A percentile compares a stretch with the other conserved stretches of the same genome.
Conservation (phyloP, 2,888 invertebrate species). For the Thecophora atra region DNA sequence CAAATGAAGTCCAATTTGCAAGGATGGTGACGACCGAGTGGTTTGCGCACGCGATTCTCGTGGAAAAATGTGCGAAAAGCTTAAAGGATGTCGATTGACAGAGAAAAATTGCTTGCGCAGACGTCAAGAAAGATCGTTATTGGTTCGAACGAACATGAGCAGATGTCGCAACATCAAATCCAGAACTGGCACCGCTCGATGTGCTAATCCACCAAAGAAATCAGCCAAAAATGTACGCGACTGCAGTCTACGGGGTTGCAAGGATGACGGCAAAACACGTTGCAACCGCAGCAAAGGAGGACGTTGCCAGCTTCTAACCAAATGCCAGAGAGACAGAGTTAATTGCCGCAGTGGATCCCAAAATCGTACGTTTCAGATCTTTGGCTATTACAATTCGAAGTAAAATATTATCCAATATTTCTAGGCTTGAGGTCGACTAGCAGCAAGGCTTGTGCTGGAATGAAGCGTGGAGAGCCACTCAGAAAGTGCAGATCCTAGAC, state of each 20-base stretch:
- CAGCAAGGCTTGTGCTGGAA: slow-evolving; percentile 37
- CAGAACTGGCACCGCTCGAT: slow-evolving; percentile 35
- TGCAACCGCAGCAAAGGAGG: slow-evolving; percentile 49
- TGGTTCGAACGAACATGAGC: background rate
- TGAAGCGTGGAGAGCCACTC: slow-evolving; percentile 39
- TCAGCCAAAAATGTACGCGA: slow-evolving; percentile 11
- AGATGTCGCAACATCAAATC: slow-evolving; percentile 37
- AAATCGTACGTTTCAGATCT: slow-evolving; percentile 12
- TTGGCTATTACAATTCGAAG: background rate
- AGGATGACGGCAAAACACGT: slow-evolving; percentile 34
- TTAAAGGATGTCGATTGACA: slow-evolving; percentile 48
- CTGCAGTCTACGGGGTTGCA: slow-evolving; percentile 38
- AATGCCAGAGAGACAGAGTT: slow-evolving; percentile 48
- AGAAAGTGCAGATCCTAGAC: slow-evolving; percentile 41
- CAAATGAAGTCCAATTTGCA: slow-evolving; percentile 36
- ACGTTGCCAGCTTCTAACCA: slow-evolving; percentile 47
- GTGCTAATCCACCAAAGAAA: slow-evolving; percentile 23
- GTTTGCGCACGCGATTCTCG: slow-evolving; percentile 47
- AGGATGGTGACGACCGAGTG: slow-evolving; percentile 22
- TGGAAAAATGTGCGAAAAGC: slow-evolving; percentile 45
- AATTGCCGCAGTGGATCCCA: slow-evolving; percentile 48
- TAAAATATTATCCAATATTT: background rate
- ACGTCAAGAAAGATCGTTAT: background rate
- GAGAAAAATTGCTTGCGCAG: slow-evolving; percentile 50
- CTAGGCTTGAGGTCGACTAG: slow-evolving; percentile 11